These are phyloP conservation scores for Osedax fenrisi DNA, from an alignment of 2,888 invertebrate species.

Conservation along the genomic window DNA sequence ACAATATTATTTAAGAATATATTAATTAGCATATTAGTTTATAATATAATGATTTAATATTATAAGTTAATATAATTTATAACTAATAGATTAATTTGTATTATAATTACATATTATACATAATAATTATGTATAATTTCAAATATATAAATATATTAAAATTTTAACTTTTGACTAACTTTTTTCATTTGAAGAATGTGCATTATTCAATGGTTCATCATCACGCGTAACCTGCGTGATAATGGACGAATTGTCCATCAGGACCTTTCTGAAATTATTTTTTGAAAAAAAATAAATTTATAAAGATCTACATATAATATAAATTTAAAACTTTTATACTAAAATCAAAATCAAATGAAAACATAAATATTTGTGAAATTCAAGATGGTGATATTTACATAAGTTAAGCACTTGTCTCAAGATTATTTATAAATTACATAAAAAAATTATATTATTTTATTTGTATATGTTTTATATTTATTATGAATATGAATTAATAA, in stretches of 20 bases:
- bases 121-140: too few species aligned
- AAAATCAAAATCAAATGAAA: not conserved
- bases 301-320: not conserved
- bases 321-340: not conserved
- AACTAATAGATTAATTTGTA: too few species aligned
- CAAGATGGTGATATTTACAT: not conserved
- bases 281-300: not conserved
- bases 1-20: too few species aligned
- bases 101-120: too few species aligned
- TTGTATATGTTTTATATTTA: too few species aligned
- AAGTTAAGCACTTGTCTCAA: not conserved
- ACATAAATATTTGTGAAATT: not conserved
- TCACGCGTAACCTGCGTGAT: conserved; percentile 94
- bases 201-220: conserved; percentile 78
- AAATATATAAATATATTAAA: too few species aligned
- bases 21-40: too few species aligned
- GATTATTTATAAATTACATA: not conserved
- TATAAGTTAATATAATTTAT: too few species aligned
- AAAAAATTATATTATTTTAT: too few species aligned
- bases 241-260: conserved; percentile 88
- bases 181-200: conserved; percentile 73
- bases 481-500: too few species aligned
- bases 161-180: too few species aligned
- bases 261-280: conserved; percentile 7
- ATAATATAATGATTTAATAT: too few species aligned